Base-by-base conservation (phyloP, 2,113 vertebrate genomes). In the Herpetotheres cachinnans region DNA sequence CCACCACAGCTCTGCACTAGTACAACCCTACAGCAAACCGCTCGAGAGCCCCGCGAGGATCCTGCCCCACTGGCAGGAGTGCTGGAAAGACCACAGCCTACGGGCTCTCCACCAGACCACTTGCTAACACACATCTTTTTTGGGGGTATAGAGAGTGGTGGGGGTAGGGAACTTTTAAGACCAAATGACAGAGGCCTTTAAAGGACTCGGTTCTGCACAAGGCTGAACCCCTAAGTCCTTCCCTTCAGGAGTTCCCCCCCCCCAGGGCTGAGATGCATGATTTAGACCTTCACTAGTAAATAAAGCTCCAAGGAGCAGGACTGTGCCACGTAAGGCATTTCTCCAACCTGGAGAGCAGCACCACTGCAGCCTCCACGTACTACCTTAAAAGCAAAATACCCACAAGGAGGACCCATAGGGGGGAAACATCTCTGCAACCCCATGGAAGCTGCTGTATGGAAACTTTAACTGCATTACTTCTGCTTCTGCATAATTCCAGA, bases 381-480 rank as follows among this genome's bases (percentile, higher is more conserved):
- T 13, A 72, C 80, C 69, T 72, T 54, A 84, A 94, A 34, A 90
- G 65, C 36, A 38, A 50, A 93, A 93, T 20, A 96, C 72, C 82
- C 18, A 0, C 86, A 85, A 79, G 65, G 81, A 95, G 78, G 72
- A 67, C 70, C 74, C 80, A 76, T 0, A 36, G 42, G 30, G 82
- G 42, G 61, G 73, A 71, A 54, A 76, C 71, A 56, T 85, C 52
- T 91, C 58, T 72, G 93, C 76, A 86, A 72, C 72, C 66, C 71
- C 76, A 73, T 12, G 32, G 66, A 92, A 70, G 74, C 34, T 74
- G 44, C 83, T 61, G 21, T n/a, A 38, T 21, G 69, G 95, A 84
- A 97, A 97, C 82, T 70, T 80, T 30, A 94, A 79, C 62, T 67
- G 78, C 50, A 40, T 19, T 71, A 83, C 69, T 89, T 59, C 89